Percentiles rank a stretch among this genome's conserved stretches.
Evolutionary conservation across 1,140 invertebrate species (phyloP).

Genomic region (Calliphora vicina): DNA sequence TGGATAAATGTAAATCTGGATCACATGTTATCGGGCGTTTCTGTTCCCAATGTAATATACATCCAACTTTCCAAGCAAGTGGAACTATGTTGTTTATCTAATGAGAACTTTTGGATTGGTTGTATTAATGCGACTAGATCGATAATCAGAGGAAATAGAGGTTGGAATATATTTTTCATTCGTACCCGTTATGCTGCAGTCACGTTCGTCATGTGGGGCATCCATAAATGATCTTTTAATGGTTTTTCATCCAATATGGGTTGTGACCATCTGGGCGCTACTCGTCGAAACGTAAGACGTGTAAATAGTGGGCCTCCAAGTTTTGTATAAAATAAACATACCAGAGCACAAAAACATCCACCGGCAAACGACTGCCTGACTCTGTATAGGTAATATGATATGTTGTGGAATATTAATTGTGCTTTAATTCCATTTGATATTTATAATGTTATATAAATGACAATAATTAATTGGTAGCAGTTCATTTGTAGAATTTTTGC

Average conservation of each 20-base stretch:
- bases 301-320: conserved; percentile 78
- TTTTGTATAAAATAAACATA: conserved; percentile 81
- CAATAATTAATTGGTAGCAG: too few relatives aligned
- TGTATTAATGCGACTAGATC: conserved; percentile 78
- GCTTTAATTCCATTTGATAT: conserved; percentile 39
- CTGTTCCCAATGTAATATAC: conserved; percentile 79
- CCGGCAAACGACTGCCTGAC: conserved; percentile 62
- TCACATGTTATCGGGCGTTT: conserved; percentile 78
- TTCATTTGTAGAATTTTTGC: too few relatives aligned
- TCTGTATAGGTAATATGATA: conserved; percentile 65
- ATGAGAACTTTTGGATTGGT: conserved; percentile 85
- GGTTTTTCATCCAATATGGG: conserved; percentile 76
- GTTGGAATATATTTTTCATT: conserved; percentile 81
- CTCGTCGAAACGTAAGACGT: conserved; percentile 71
- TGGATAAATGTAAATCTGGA: conserved; percentile 80
- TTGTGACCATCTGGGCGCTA: conserved; percentile 70
- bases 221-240: conserved; percentile 77
- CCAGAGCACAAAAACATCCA: conserved; percentile 72
- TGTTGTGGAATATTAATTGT: conserved; percentile 71
- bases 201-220: conserved; percentile 80
- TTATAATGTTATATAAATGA: not conserved
- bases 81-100: conserved; percentile 81
- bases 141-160: conserved; percentile 76
- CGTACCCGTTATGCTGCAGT: conserved; percentile 72
- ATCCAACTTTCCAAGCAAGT: conserved; percentile 85